phyloP scores from a whole-genome alignment of 1,140 invertebrate species.

The Camponotus floridanus region DNA sequence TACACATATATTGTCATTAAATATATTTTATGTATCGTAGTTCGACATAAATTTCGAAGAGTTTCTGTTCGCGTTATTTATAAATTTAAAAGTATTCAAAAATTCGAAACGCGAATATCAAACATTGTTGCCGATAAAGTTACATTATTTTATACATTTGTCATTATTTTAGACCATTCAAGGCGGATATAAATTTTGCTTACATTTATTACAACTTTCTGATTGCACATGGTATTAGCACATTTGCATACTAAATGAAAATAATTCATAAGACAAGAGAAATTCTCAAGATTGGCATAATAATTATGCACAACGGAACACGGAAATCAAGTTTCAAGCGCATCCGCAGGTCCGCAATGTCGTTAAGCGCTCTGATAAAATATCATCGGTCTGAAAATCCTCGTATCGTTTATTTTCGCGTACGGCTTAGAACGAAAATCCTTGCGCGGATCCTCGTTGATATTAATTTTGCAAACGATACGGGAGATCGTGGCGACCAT shows the following conservation, averaged over 20 bases:
- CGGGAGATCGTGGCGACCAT: slow-evolving; percentile 60
- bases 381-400: slow-evolving; percentile 12
- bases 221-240: background rate
- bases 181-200: background rate
- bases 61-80: background rate
- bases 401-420: slow-evolving; percentile 54
- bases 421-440: slow-evolving; percentile 66
- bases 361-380: slow-evolving; percentile 56
- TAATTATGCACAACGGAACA: slow-evolving; percentile 7
- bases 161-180: too few species aligned
- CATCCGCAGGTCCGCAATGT: slow-evolving; percentile 38
- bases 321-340: slow-evolving; percentile 27
- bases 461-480: slow-evolving; percentile 69
- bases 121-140: background rate
- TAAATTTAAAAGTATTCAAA: background rate
- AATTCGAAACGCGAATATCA: background rate
- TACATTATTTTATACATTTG: background rate
- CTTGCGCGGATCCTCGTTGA: slow-evolving; percentile 62
- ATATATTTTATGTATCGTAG: background rate
- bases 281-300: background rate
- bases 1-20: background rate
- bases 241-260: background rate
- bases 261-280: background rate
- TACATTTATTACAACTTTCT: background rate
- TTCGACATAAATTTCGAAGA: background rate